Percentiles rank a stretch among this genome's conserved stretches.
Evolutionary conservation across 2,797 vertebrate genomes (phyloP).

Genomic region (Chromis chromis): DNA sequence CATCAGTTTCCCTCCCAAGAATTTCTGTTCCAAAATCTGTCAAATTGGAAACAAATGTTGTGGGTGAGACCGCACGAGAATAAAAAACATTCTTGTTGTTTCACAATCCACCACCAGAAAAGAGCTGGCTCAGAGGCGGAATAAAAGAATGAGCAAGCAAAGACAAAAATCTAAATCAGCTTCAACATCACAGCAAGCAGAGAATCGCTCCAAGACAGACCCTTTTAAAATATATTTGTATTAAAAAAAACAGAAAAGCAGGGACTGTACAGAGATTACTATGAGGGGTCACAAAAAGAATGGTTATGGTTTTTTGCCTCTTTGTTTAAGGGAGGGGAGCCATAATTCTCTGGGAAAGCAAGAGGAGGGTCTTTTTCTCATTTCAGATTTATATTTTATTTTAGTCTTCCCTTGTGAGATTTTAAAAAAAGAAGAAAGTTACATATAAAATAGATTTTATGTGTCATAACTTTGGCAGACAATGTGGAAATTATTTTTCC

Average conservation of each 20-base stretch:
- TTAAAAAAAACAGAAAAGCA: constrained; percentile 30
- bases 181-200: constrained; percentile 69
- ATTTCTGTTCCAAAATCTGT: constrained; percentile 78
- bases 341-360: not conserved
- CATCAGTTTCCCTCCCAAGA: constrained; percentile 75
- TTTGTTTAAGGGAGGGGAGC: not conserved
- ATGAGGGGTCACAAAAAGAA: constrained; percentile 14
- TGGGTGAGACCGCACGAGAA: constrained; percentile 75
- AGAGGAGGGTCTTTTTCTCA: not conserved
- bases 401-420: constrained; percentile 1
- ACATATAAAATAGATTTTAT: not conserved
- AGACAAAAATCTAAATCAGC: constrained; percentile 75
- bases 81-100: constrained; percentile 84
- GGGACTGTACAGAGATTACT: constrained; percentile 36
- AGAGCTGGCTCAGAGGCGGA: constrained; percentile 76
- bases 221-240: constrained; percentile 47
- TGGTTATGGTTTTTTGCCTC: not conserved
- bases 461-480: constrained; percentile 5
- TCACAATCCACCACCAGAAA: constrained; percentile 80
- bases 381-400: constrained; percentile 2
- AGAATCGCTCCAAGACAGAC: constrained; percentile 56
- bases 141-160: constrained; percentile 74
- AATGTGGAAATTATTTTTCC: not conserved
- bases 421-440: not conserved
- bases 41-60: constrained; percentile 85